Percentiles rank a stretch among this genome's conserved stretches.
Evolutionary conservation across 2,113 vertebrate species (phyloP).

Genomic region (Misgurnus mizolepis): DNA sequence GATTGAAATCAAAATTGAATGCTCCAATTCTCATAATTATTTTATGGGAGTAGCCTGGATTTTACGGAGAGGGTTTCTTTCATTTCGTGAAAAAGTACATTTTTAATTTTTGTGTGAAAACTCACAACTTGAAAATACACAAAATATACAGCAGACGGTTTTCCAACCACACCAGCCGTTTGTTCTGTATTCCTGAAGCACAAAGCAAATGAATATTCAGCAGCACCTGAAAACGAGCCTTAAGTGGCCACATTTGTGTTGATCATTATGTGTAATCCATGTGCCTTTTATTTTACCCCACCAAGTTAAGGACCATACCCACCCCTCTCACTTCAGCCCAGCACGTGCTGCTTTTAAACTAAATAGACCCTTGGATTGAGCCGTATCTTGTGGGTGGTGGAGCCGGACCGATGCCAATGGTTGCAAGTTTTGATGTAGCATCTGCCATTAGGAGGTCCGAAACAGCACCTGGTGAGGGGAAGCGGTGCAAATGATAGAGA

Average conservation of each 20-base stretch:
- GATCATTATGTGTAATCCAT: conserved; percentile 74
- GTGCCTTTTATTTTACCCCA: conserved; percentile 79
- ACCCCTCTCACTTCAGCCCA: conserved; percentile 52
- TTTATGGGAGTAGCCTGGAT: too few species aligned
- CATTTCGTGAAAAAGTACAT: too few species aligned
- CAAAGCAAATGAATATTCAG: conserved; percentile 68
- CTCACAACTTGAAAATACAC: conserved; percentile 51
- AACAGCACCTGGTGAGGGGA: neutral
- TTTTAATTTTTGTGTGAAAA: neutral
- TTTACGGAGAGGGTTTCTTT: too few species aligned
- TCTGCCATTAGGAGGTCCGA: neutral
- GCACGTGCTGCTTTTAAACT: conserved; percentile 26
- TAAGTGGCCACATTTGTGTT: conserved; percentile 64
- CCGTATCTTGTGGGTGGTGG: neutral
- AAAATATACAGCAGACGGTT: conserved; percentile 68
- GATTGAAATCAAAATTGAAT: too few species aligned
- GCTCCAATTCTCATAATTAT: too few species aligned
- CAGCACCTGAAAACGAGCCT: conserved; percentile 50
- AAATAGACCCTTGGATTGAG: neutral
- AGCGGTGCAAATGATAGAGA: conserved; percentile 13
- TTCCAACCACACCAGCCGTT: conserved; percentile 60
- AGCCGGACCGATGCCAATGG: too few species aligned
- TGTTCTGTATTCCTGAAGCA: conserved; percentile 69
- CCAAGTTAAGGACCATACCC: conserved; percentile 70
- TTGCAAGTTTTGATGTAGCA: conserved; percentile 26